Evolutionary conservation across 2,888 invertebrate species (phyloP).

Genomic region (Ormyrus labotus): DNA sequence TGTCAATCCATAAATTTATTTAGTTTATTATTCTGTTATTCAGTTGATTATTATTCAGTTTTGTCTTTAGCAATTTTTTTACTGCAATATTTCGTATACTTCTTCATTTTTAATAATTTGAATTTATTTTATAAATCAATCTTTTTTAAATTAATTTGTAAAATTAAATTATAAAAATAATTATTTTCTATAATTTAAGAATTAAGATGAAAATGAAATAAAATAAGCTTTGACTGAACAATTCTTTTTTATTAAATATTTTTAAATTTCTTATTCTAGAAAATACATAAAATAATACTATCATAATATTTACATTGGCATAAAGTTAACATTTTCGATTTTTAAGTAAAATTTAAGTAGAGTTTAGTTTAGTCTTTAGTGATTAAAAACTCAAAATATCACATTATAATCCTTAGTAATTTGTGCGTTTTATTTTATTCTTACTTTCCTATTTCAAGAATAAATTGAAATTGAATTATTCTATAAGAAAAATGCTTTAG

Average conservation of each 20-base stretch:
- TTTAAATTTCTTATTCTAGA: neutral
- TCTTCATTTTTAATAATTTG: too few species aligned
- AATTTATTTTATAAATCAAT: neutral
- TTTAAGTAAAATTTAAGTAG: conserved; percentile 2
- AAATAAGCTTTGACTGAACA: neutral
- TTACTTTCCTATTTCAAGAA: too few species aligned
- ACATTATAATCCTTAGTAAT: neutral
- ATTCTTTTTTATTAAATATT: neutral
- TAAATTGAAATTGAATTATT: too few species aligned
- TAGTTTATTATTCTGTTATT: too few species aligned
- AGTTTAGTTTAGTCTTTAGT: conserved; percentile 32
- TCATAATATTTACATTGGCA: conserved; percentile 21
- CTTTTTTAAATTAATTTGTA: neutral
- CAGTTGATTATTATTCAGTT: neutral
- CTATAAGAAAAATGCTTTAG: too few species aligned
- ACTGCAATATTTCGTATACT: too few species aligned
- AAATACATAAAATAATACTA: neutral
- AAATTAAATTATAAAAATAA: neutral
- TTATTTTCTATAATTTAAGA: neutral
- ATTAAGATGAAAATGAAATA: neutral
- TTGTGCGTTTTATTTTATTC: too few species aligned
- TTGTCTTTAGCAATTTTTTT: neutral
- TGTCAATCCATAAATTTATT: too few species aligned
- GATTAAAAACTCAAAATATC: conserved; percentile 11
- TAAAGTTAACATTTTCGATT: neutral